Evolutionary conservation across 2,888 invertebrate species (phyloP).

Genomic region (Sericinus montela): DNA sequence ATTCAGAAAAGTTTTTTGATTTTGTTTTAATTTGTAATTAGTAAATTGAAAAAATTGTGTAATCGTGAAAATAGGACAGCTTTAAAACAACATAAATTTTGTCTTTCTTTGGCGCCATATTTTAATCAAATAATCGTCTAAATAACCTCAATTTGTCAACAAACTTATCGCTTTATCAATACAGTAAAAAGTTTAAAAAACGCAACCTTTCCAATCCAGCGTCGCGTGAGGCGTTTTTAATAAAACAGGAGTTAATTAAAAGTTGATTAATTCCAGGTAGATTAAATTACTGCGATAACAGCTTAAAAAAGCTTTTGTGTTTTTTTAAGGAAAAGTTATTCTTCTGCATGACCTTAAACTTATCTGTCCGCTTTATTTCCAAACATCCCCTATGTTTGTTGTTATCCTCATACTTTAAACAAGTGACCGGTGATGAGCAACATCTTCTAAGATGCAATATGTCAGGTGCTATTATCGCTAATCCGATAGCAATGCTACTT

Average conservation of each 20-base stretch:
- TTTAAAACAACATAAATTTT: not conserved
- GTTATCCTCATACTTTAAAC: too few species aligned
- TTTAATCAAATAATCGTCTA: not conserved
- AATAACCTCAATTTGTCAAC: slow-evolving; percentile 17
- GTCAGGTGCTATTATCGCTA: too few species aligned
- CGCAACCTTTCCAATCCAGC: slow-evolving; percentile 11
- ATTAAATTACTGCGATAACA: slow-evolving; percentile 4
- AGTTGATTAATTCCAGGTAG: slow-evolving; percentile 11
- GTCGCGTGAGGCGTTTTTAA: slow-evolving; percentile 13
- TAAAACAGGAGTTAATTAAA: slow-evolving; percentile 15
- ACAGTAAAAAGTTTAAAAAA: slow-evolving; percentile 10
- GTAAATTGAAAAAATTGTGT: too few species aligned
- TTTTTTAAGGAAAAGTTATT: not conserved
- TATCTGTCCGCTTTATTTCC: not conserved
- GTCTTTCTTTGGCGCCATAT: not conserved
- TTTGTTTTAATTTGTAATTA: too few species aligned
- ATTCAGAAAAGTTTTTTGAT: too few species aligned
- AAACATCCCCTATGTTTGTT: too few species aligned
- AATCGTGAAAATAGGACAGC: too few species aligned
- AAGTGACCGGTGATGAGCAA: too few species aligned
- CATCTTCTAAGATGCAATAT: too few species aligned
- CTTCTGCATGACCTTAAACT: slow-evolving; percentile 3
- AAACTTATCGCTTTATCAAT: slow-evolving; percentile 7
- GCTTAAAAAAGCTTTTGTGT: not conserved
- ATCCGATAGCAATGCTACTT: too few species aligned